Percentiles rank a stretch among this genome's conserved stretches.
Conservation (phyloP, 2,113 vertebrate genomes). For the Synodontis membranacea region DNA sequence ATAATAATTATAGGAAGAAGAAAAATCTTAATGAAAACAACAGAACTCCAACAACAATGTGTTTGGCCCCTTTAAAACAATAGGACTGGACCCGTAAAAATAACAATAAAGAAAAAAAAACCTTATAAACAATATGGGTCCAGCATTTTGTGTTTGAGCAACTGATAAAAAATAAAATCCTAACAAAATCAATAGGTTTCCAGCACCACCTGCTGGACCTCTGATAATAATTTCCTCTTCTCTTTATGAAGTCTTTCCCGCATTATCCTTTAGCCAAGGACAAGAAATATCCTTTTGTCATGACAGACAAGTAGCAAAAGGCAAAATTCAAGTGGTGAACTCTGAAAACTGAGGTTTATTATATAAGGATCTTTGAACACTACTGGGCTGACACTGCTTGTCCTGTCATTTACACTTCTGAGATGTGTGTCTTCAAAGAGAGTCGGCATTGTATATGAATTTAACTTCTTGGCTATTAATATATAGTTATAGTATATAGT, state of each 20-base stretch:
- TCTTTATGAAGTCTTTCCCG: no score
- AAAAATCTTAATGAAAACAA: no score
- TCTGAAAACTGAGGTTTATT: neutral
- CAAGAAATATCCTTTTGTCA: neutral
- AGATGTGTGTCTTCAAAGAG: neutral
- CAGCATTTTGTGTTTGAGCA: no score
- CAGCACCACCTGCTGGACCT: fast-evolving
- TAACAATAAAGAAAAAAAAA: no score
- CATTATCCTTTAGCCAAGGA: neutral
- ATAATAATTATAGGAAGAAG: no score
- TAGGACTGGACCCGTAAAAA: no score
- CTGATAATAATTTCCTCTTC: no score
- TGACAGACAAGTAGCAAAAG: neutral
- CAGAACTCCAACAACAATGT: no score
- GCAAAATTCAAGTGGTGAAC: neutral
- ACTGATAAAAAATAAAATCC: no score
- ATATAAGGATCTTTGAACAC: neutral
- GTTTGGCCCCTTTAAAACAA: no score
- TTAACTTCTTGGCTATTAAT: neutral
- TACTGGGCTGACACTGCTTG: neutral
- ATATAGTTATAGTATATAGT: neutral
- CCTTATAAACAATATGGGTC: no score
- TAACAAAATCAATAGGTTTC: no score
- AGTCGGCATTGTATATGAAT: neutral
- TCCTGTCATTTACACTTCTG: neutral